Evolutionary conservation across 2,888 invertebrate species (phyloP).

Genomic region (Clistopyga incitator): DNA sequence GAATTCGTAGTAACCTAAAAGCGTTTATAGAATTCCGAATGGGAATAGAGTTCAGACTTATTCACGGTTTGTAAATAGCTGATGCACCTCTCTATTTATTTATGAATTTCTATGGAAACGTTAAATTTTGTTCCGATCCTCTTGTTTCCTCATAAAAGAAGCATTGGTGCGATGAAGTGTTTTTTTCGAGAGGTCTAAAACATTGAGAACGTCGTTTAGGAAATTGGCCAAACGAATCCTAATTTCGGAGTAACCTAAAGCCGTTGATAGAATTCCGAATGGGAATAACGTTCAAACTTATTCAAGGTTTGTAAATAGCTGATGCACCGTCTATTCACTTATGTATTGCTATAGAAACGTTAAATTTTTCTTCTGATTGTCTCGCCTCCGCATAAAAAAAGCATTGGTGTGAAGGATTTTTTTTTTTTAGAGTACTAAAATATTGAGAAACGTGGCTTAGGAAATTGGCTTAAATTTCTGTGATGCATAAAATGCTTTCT

Average conservation of each 20-base stretch:
- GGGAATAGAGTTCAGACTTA: not conserved
- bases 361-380: no score
- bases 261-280: not conserved
- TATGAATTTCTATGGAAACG: not conserved
- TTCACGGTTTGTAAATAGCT: not conserved
- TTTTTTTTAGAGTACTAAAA: no score
- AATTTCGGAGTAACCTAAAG: not conserved
- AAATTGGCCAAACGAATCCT: conserved; percentile 1
- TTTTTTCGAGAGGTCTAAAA: no score
- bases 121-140: no score
- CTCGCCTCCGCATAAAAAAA: no score
- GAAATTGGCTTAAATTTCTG: no score
- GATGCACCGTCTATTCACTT: not conserved
- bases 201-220: no score
- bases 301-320: not conserved
- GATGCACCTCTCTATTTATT: not conserved
- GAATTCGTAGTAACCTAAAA: not conserved
- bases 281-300: not conserved
- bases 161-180: no score
- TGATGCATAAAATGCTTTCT: no score
- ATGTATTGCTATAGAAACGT: not conserved
- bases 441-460: no score
- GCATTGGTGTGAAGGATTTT: no score
- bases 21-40: not conserved
- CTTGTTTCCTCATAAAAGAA: no score